phyloP scores from a whole-genome alignment of 2,113 vertebrate species.

The Zosterops pallidus region DNA sequence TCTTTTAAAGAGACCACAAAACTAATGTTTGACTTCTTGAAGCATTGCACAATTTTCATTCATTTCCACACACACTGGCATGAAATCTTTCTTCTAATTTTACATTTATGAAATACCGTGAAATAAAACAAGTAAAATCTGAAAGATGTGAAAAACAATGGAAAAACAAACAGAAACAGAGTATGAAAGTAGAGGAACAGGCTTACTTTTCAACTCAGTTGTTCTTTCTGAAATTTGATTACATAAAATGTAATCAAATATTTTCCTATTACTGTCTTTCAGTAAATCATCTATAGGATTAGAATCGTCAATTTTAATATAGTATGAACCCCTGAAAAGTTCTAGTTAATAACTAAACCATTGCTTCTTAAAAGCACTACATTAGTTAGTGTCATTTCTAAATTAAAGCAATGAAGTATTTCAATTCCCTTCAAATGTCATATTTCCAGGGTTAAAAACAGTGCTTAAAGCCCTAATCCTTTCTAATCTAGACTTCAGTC shows the following conservation, averaged over 20 bases:
- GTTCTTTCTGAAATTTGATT: background rate
- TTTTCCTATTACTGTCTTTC: background rate
- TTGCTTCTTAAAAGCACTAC: background rate
- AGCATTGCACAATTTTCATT: background rate
- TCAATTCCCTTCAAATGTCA: background rate
- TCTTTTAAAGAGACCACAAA: background rate
- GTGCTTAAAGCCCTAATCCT: background rate
- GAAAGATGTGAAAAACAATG: background rate
- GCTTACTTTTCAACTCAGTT: background rate
- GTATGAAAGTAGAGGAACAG: background rate
- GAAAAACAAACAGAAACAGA: background rate
- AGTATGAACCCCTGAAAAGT: background rate
- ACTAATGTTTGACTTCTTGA: background rate
- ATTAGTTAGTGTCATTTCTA: background rate
- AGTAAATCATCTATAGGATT: background rate
- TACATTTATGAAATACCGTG: background rate
- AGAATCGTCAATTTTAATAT: background rate
- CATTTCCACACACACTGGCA: background rate
- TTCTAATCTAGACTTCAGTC: background rate
- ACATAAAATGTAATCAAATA: background rate
- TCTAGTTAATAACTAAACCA: background rate
- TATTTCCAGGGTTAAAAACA: background rate
- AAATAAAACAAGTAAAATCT: background rate
- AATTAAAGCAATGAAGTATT: background rate
- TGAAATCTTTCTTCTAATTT: background rate